A percentile compares a stretch with the other conserved stretches of the same genome.
Conservation (phyloP, 2,888 invertebrate genomes). For the Pseudanteris insignis region DNA sequence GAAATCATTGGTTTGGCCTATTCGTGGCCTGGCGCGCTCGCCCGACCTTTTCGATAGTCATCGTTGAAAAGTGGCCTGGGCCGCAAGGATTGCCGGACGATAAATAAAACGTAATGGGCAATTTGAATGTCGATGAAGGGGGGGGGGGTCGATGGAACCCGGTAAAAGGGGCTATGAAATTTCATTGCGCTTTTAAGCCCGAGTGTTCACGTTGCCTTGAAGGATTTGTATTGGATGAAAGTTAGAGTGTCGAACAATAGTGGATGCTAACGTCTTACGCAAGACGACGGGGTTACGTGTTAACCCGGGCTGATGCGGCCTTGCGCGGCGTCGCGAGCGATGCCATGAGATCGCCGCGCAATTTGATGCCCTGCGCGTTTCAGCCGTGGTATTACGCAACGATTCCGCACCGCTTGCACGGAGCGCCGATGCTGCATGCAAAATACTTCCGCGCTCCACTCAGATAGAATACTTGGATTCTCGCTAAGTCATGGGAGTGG, state of each 20-base stretch:
- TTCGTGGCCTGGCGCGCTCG: constrained; percentile 6
- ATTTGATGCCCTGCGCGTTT: constrained; percentile 13
- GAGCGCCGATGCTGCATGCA: too few relatives aligned
- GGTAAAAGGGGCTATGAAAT: constrained; percentile 26
- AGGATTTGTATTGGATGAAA: constrained; percentile 36
- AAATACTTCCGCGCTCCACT: too few relatives aligned
- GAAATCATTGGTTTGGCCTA: constrained; percentile 12
- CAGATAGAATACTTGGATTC: too few relatives aligned
- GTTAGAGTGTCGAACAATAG: constrained; percentile 22
- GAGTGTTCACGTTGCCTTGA: constrained; percentile 28
- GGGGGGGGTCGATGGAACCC: constrained; percentile 25
- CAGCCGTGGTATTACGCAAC: constrained; percentile 10
- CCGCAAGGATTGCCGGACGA: not conserved
- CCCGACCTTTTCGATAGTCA: constrained; percentile 12
- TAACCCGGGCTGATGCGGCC: too few relatives aligned
- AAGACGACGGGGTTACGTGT: constrained; percentile 16
- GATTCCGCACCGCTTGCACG: constrained; percentile 1
- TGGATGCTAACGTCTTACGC: constrained; percentile 9
- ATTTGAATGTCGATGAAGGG: constrained; percentile 35
- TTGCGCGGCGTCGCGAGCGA: constrained; percentile 8
- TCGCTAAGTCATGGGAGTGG: too few relatives aligned
- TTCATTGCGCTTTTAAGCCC: constrained; percentile 32
- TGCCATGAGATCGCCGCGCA: constrained; percentile 19
- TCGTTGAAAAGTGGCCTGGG: constrained; percentile 15
- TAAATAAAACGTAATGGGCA: constrained; percentile 29